phyloP scores from a whole-genome alignment of 2,797 vertebrate genomes.

The Harpagifer antarcticus region DNA sequence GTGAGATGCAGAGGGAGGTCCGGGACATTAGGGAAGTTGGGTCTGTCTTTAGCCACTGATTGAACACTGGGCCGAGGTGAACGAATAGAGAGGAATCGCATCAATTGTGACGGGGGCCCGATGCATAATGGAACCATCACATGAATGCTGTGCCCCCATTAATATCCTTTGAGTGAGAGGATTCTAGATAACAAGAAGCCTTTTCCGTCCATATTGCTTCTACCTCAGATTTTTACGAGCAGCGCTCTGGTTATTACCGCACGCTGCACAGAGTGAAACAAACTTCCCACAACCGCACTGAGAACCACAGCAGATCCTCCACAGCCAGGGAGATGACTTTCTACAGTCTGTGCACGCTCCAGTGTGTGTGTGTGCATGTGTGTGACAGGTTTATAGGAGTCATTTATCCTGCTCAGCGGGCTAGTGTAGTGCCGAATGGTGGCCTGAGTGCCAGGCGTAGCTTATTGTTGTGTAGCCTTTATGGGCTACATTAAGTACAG shows the following conservation, averaged over 20 bases:
- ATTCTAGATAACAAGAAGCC: conserved; percentile 63
- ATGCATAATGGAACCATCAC: conserved; percentile 72
- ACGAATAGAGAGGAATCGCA: conserved; percentile 59
- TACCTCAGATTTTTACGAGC: conserved; percentile 66
- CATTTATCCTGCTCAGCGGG: conserved; percentile 85
- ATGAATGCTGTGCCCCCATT: conserved; percentile 61
- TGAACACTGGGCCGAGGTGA: conserved; percentile 66
- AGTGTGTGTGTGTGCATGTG: conserved; percentile 65
- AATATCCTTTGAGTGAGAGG: conserved; percentile 62
- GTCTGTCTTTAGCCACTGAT: conserved; percentile 76
- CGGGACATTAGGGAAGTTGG: conserved; percentile 78
- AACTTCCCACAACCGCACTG: conserved; percentile 63
- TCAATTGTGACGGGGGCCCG: conserved; percentile 64
- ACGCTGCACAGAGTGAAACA: conserved; percentile 55
- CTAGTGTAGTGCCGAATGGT: conserved; percentile 84
- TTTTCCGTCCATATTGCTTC: conserved; percentile 65
- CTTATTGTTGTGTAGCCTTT: conserved; percentile 87
- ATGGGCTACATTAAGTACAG: conserved; percentile 88
- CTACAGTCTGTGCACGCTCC: conserved; percentile 75
- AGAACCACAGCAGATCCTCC: conserved; percentile 70
- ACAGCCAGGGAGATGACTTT: conserved; percentile 72
- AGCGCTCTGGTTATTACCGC: conserved; percentile 55
- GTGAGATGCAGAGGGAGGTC: conserved; percentile 76
- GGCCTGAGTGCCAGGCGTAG: conserved; percentile 84
- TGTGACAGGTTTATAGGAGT: conserved; percentile 85